Percentiles rank a stretch among this genome's conserved stretches.
phyloP scores from a whole-genome alignment of 2,888 invertebrate genomes.

The Vannuccia rotundouncinata region DNA sequence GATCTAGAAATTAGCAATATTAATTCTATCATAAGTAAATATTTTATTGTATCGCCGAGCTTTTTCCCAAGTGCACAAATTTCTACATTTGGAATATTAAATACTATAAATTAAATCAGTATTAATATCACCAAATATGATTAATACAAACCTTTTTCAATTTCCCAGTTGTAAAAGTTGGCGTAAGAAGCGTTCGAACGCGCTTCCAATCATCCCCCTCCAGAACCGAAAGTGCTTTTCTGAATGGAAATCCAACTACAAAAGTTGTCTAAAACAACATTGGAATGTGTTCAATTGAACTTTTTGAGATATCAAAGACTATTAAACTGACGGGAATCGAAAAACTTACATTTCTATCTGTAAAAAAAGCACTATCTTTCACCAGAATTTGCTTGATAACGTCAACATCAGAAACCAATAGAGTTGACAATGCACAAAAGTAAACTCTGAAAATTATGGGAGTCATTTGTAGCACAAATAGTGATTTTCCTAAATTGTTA shows the following conservation, averaged over 20 bases:
- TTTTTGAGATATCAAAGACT: no score
- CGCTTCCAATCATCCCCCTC: slow-evolving; percentile 7
- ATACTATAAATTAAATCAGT: no score
- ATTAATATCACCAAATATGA: no score
- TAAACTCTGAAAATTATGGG: slow-evolving; percentile 5
- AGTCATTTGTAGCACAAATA: no score
- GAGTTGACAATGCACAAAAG: background rate
- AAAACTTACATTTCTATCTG: slow-evolving; percentile 14
- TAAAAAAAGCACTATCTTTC: slow-evolving; percentile 25
- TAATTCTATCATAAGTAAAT: no score
- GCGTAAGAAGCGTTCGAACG: slow-evolving; percentile 6
- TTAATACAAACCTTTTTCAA: background rate
- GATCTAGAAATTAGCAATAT: no score
- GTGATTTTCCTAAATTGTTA: no score
- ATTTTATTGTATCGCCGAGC: no score
- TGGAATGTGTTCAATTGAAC: no score
- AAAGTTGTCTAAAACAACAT: no score
- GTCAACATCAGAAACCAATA: slow-evolving; percentile 10
- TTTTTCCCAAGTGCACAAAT: no score
- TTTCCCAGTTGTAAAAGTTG: slow-evolving; percentile 1
- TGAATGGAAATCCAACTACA: background rate
- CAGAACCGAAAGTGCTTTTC: background rate
- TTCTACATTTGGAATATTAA: no score
- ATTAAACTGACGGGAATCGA: background rate
- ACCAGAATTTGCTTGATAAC: slow-evolving; percentile 28